Percentiles rank a stretch among this genome's conserved stretches.
These are phyloP conservation scores for Eurois occulta DNA, from an alignment of 2,888 invertebrate species.

Conservation along the genomic window DNA sequence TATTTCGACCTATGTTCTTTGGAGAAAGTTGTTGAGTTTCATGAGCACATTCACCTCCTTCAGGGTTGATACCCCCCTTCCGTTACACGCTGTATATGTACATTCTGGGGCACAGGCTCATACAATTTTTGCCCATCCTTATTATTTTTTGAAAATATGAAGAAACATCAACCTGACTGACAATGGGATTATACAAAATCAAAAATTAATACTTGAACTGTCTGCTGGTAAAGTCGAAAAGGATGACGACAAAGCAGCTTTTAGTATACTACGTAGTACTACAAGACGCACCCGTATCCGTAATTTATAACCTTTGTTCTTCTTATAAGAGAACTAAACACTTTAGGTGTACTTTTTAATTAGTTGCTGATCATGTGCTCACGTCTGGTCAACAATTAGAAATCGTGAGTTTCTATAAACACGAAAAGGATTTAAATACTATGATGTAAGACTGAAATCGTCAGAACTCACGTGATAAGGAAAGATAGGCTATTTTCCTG, in stretches of 20 bases:
- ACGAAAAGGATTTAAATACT: constrained; percentile 61
- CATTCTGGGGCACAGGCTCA: too few species aligned
- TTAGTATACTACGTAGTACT: background rate
- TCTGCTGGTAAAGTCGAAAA: background rate
- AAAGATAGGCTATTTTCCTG: background rate
- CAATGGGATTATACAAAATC: background rate
- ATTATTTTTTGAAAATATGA: background rate
- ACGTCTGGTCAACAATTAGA: constrained; percentile 61
- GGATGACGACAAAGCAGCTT: background rate
- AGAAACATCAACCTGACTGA: background rate
- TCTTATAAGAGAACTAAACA: constrained; percentile 50
- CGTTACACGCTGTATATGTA: too few species aligned
- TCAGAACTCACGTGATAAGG: background rate
- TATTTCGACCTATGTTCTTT: too few species aligned
- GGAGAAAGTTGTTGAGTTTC: too few species aligned
- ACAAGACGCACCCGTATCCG: constrained; percentile 34
- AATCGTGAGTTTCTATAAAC: constrained; percentile 54
- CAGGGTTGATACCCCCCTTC: too few species aligned
- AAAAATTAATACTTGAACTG: background rate
- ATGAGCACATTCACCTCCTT: too few species aligned
- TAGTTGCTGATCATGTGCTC: constrained; percentile 58
- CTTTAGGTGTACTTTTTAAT: constrained; percentile 57
- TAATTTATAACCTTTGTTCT: constrained; percentile 51
- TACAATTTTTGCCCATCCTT: too few species aligned
- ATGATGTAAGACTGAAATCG: constrained; percentile 43